A percentile compares a stretch with the other conserved stretches of the same genome.
phyloP scores from a whole-genome alignment of 1,140 invertebrate species.

The Cryptotermes secundus region DNA sequence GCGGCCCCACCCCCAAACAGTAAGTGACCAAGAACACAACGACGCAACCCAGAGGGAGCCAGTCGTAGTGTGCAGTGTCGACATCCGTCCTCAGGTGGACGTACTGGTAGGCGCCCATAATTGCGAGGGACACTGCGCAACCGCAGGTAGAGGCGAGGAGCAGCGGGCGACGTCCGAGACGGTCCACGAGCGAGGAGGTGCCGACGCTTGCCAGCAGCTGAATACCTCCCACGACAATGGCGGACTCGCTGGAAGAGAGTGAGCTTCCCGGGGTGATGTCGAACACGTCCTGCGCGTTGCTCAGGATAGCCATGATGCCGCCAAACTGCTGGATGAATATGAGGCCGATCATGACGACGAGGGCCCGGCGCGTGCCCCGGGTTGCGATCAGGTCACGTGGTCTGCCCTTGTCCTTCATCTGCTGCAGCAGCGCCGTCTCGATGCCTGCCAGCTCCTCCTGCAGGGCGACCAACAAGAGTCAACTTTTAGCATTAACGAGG shows the following conservation, averaged over 20 bases:
- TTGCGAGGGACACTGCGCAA: constrained; percentile 34
- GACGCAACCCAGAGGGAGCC: constrained; percentile 56
- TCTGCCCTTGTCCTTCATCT: constrained; percentile 44
- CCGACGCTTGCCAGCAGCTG: constrained; percentile 40
- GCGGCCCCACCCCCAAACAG: constrained; percentile 57
- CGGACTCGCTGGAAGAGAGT: constrained; percentile 47
- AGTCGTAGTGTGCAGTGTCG: constrained; percentile 47
- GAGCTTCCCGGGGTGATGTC: constrained; percentile 52
- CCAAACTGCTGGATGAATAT: constrained; percentile 66
- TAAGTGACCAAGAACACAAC: constrained; percentile 60
- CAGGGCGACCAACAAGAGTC: constrained; percentile 31
- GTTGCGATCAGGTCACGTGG: constrained; percentile 50
- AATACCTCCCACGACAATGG: constrained; percentile 49
- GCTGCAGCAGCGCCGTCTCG: constrained; percentile 44
- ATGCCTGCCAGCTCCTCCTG: constrained; percentile 48
- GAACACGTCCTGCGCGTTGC: constrained; percentile 66
- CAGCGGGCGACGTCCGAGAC: constrained; percentile 48
- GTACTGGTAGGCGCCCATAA: constrained; percentile 49
- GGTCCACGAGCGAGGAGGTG: constrained; percentile 43
- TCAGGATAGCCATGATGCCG: constrained; percentile 67
- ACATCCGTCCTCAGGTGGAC: constrained; percentile 48
- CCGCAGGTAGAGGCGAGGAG: constrained; percentile 44
- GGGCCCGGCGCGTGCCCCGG: constrained; percentile 49
- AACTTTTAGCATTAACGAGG: no score
- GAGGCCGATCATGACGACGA: constrained; percentile 53